phyloP scores from a whole-genome alignment of 2,113 vertebrate genomes.

The Petaurus breviceps region DNA sequence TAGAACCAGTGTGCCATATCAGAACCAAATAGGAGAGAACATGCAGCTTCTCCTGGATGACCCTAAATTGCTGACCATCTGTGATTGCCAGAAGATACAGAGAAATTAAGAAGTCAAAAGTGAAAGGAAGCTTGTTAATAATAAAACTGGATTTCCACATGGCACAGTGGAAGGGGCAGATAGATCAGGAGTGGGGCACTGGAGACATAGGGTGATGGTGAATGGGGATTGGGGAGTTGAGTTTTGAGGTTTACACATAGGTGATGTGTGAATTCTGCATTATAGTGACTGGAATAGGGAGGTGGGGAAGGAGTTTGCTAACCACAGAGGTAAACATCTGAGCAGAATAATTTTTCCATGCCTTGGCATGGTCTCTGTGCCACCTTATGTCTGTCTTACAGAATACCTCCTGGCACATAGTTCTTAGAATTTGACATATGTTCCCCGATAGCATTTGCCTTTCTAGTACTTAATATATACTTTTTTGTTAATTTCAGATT shows the following conservation, averaged over 20 bases:
- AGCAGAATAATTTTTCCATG: not conserved
- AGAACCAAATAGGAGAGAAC: not conserved
- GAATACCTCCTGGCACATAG: not conserved
- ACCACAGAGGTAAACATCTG: not conserved
- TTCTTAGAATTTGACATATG: not conserved
- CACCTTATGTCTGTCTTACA: not conserved
- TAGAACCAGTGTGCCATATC: not conserved
- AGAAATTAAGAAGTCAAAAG: not conserved
- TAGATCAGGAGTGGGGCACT: not conserved
- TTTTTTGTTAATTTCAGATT: conserved; percentile 77
- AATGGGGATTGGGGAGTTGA: not conserved
- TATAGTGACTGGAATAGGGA: not conserved
- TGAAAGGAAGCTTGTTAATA: not conserved
- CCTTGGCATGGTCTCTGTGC: not conserved
- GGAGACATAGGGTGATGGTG: not conserved
- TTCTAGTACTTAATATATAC: conserved; percentile 13
- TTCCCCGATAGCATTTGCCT: not conserved
- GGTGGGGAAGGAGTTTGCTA: not conserved
- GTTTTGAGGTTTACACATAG: not conserved
- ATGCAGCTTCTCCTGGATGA: not conserved
- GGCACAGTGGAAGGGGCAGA: not conserved
- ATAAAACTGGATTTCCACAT: not conserved
- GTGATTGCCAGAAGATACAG: not conserved
- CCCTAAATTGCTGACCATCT: not conserved
- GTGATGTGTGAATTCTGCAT: not conserved